Evolutionary conservation across 1,140 invertebrate genomes (phyloP), one percentile per base, ranked within the genome.

Genomic region (Platorchestia sp.): DNA sequence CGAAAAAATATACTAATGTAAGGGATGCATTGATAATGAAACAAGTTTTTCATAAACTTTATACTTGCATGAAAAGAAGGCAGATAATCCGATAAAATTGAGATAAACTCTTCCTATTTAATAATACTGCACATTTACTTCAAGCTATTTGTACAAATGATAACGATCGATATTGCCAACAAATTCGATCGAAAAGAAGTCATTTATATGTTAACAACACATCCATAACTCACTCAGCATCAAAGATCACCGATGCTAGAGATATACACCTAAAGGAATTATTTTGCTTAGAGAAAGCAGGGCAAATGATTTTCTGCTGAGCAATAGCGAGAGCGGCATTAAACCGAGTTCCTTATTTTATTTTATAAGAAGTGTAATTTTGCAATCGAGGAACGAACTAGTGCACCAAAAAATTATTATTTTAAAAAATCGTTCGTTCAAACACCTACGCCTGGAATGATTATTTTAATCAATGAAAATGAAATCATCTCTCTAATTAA

Each of bases 121-220:
- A 93, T 93, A 93, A 93, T 93, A 93, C 91, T 93, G 91, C 91
- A 45, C 45, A 44, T 93, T 40, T 45, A 40, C 41, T 10, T 93
- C 91, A 93, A 44, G 6, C 91, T 47, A 93, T 93, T 45, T 45
- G 91, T 93, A 93, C 45, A 93, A 93, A 93, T 93, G 91, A 93
- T 93, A 93, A 93, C 91, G 44, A 45, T 93, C 45, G 91, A 40
- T n/a, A 45, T 93, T 44, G 45, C 40, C 45, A 47, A 93, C 3
- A 93, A 41, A 16, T 5, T 89, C 87, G 87, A 89, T 36, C 36
- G 87, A 27, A 42, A 42, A 89, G n/a, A 89, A 41, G 87, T 89
- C 87, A 10, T 44, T 41, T 89, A 89, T 42, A 19, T 42, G 3
- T 89, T 41, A 89, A 42, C 87, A 89, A 44, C 43, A 89, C 87